A percentile compares a stretch with the other conserved stretches of the same genome.
These are phyloP conservation scores for Balanococcus diminutus DNA, from an alignment of 2,888 invertebrate species.

Conservation along the genomic window DNA sequence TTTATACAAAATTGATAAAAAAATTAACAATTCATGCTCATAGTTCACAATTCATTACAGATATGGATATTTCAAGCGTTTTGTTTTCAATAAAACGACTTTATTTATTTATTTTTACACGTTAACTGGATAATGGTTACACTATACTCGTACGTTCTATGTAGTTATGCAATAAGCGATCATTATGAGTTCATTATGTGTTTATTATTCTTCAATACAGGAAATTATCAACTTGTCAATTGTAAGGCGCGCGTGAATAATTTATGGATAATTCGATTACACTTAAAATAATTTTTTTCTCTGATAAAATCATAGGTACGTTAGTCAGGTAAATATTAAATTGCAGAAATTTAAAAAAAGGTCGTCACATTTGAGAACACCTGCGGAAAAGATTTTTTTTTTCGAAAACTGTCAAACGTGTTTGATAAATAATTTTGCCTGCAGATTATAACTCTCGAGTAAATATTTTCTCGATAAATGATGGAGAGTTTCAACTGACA, in stretches of 20 bases:
- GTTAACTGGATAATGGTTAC: not conserved
- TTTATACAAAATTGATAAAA: no score
- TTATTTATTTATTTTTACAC: not conserved
- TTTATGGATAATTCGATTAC: not conserved
- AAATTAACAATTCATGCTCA: no score
- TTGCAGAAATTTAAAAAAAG: not conserved
- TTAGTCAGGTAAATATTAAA: not conserved
- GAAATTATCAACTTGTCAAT: not conserved
- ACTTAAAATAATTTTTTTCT: not conserved
- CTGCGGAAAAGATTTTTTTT: not conserved
- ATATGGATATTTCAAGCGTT: no score
- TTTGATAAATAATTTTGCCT: slow-evolving; percentile 24
- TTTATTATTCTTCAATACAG: not conserved
- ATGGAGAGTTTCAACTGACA: slow-evolving; percentile 31
- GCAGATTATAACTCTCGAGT: slow-evolving; percentile 13
- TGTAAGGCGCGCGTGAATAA: not conserved
- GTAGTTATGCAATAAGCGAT: not conserved
- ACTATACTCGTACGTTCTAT: not conserved
- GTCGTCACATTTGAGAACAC: not conserved
- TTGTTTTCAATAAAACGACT: not conserved
- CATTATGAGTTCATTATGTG: not conserved
- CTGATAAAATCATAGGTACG: not conserved
- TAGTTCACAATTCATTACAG: no score
- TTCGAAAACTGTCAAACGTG: slow-evolving; percentile 8
- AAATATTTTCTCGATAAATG: slow-evolving; percentile 30